Conservation (phyloP, 2,113 vertebrate species). For the Alosa alosa region DNA sequence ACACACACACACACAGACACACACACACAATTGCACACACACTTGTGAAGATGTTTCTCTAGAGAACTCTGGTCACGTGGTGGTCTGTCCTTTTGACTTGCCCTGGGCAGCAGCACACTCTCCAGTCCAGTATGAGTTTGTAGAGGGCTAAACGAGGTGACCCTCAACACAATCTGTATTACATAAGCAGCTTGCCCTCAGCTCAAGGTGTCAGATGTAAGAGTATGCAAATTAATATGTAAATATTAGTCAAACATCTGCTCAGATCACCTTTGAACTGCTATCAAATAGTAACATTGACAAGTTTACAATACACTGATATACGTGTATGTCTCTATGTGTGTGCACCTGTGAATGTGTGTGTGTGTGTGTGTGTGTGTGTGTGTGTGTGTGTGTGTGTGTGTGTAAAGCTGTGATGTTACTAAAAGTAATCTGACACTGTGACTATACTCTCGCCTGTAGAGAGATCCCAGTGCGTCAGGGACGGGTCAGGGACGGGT, state of each 20-base stretch:
- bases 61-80: constrained; percentile 4
- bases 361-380: not conserved
- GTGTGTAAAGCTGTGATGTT: not conserved
- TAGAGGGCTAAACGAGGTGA: not conserved
- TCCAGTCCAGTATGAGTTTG: not conserved
- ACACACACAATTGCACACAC: not conserved
- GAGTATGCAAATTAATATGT: not conserved
- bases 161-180: not conserved
- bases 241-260: not conserved
- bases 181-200: not conserved
- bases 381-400: not conserved
- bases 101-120: not conserved
- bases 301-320: not conserved
- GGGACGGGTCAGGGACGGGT: too few species aligned
- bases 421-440: not conserved
- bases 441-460: too few species aligned
- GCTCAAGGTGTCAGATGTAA: not conserved
- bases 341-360: not conserved
- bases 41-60: not conserved
- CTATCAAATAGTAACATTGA: not conserved
- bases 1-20: constrained; percentile 5
- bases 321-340: not conserved
- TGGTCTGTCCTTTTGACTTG: constrained; percentile 5
- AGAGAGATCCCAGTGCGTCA: too few species aligned
- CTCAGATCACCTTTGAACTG: not conserved